A percentile compares a stretch with the other conserved stretches of the same genome.
phyloP scores from a whole-genome alignment of 1,140 invertebrate species.

The Drosophila auraria region DNA sequence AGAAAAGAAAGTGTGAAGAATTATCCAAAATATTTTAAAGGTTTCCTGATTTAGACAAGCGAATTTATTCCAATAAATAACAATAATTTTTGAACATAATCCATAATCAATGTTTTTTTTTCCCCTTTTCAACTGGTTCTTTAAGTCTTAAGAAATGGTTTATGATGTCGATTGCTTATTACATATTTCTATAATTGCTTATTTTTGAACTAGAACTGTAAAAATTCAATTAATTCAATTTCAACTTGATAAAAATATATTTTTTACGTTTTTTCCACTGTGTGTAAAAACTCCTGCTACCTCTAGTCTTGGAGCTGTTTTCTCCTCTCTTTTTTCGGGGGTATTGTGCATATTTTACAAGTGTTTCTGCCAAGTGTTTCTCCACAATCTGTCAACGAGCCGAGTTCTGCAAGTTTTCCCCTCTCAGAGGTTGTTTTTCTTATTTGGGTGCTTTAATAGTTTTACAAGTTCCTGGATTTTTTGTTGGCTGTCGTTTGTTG shows the following conservation, averaged over 20 bases:
- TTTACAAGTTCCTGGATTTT: conserved; percentile 46
- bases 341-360: conserved; percentile 60
- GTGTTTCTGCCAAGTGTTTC: conserved; percentile 54
- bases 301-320: conserved; percentile 47
- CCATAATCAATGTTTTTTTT: background rate
- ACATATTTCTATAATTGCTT: no score
- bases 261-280: background rate
- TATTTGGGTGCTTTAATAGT: conserved; percentile 29
- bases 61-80: no score
- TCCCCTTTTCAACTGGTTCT: no score
- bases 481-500: conserved; percentile 43
- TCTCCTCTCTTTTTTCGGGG: conserved; percentile 10
- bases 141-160: no score
- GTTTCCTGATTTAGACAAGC: background rate
- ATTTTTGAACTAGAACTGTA: no score
- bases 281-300: conserved; percentile 36
- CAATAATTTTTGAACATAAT: no score
- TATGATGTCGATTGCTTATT: no score
- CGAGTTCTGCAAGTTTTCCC: conserved; percentile 67
- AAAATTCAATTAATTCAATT: background rate
- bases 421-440: conserved; percentile 40
- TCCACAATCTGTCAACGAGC: conserved; percentile 62
- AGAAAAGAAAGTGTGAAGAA: background rate
- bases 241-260: background rate
- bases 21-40: no score